A percentile compares a stretch with the other conserved stretches of the same genome.
Conservation (phyloP, 2,113 vertebrate genomes). For the Poicephalus gulielmi region DNA sequence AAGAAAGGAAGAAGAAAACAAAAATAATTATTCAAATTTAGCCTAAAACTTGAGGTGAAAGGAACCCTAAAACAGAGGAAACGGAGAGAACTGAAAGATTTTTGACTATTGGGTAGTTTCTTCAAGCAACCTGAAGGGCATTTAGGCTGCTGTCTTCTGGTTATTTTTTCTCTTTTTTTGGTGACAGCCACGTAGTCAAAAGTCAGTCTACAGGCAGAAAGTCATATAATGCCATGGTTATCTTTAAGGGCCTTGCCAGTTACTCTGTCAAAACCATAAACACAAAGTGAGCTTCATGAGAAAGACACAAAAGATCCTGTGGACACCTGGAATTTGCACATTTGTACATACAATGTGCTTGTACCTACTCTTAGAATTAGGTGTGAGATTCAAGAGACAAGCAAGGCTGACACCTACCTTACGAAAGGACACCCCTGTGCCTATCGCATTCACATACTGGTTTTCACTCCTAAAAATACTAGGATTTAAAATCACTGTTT, state of each 20-base stretch:
- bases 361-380: not conserved
- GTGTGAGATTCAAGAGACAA: not conserved
- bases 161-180: not conserved
- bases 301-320: not conserved
- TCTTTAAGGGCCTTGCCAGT: not conserved
- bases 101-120: not conserved
- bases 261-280: not conserved
- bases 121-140: not conserved
- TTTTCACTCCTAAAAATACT: not conserved
- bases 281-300: not conserved
- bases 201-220: not conserved
- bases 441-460: not conserved
- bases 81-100: not conserved
- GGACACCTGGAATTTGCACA: not conserved
- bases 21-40: not conserved
- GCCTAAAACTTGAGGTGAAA: not conserved
- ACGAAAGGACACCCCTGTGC: not conserved
- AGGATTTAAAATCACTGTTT: not conserved
- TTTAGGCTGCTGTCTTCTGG: not conserved
- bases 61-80: not conserved
- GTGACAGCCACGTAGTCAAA: not conserved
- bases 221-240: fast-evolving
- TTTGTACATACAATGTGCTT: not conserved
- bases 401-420: not conserved
- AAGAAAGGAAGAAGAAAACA: not conserved